Evolutionary conservation across 2,797 vertebrate genomes (phyloP).

Genomic region (Zalophus californianus): DNA sequence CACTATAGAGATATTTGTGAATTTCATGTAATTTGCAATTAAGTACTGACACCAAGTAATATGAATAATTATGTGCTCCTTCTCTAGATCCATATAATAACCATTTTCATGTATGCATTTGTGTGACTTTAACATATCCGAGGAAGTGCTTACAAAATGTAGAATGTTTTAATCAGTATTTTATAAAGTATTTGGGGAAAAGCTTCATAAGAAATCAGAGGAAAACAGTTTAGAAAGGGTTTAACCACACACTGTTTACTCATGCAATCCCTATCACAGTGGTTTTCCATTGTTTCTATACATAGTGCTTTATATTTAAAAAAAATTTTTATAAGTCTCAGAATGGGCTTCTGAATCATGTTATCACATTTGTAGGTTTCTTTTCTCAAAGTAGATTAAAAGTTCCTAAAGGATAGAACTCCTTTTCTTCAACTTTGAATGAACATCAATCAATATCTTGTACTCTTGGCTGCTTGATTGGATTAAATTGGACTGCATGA

Average conservation of each 20-base stretch:
- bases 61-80: slow-evolving; percentile 48
- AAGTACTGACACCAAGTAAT: slow-evolving; percentile 37
- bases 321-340: neutral
- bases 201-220: neutral
- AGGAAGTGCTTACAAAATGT: neutral
- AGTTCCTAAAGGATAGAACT: neutral
- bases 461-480: neutral
- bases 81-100: slow-evolving; percentile 58
- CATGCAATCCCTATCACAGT: neutral
- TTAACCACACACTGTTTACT: neutral
- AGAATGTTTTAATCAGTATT: slow-evolving; percentile 13
- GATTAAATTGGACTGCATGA: neutral
- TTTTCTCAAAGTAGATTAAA: neutral
- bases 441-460: neutral
- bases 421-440: neutral
- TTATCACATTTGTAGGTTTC: neutral
- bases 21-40: slow-evolving; percentile 62
- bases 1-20: slow-evolving; percentile 16
- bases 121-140: slow-evolving; percentile 14
- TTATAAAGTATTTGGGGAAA: slow-evolving; percentile 31
- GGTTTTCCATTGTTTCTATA: neutral
- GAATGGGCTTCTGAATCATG: slow-evolving; percentile 27
- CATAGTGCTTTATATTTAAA: neutral
- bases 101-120: slow-evolving; percentile 49
- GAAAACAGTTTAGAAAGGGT: neutral